Evolutionary conservation across 2,888 invertebrate genomes (phyloP).

Genomic region (Exocentrus adspersus): DNA sequence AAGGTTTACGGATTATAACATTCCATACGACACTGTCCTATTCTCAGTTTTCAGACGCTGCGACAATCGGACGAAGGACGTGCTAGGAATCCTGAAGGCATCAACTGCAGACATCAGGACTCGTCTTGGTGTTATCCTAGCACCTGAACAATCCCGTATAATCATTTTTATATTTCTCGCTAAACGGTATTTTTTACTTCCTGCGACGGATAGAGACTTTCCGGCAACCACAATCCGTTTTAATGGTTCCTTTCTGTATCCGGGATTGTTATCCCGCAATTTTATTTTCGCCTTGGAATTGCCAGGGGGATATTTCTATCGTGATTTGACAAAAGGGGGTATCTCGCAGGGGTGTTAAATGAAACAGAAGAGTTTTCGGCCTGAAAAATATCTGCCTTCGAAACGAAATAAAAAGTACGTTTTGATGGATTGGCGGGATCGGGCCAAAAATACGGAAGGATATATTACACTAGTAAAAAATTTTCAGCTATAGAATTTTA

Average conservation of each 20-base stretch:
- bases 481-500: too few species aligned
- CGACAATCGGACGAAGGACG: conserved; percentile 14
- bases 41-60: too few species aligned
- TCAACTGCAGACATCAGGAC: conserved; percentile 24
- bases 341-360: conserved; percentile 12
- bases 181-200: conserved; percentile 12
- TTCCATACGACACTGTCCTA: neutral
- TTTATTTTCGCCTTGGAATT: conserved; percentile 16
- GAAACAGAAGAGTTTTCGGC: conserved; percentile 20
- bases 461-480: too few species aligned
- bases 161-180: conserved; percentile 33
- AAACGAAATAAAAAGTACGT: conserved; percentile 9
- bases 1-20: too few species aligned
- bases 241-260: conserved; percentile 19
- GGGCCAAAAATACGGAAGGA: neutral
- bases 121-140: conserved; percentile 21
- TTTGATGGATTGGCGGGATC: neutral
- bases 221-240: conserved; percentile 10
- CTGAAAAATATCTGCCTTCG: conserved; percentile 1
- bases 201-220: conserved; percentile 13
- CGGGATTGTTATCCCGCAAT: conserved; percentile 22
- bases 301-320: conserved; percentile 20
- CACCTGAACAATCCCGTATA: conserved; percentile 31
- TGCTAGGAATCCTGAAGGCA: conserved; percentile 30
- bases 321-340: conserved; percentile 14